These are phyloP conservation scores for Dyspetes luteomarginatus DNA, from an alignment of 2,888 invertebrate species.

Conservation along the genomic window DNA sequence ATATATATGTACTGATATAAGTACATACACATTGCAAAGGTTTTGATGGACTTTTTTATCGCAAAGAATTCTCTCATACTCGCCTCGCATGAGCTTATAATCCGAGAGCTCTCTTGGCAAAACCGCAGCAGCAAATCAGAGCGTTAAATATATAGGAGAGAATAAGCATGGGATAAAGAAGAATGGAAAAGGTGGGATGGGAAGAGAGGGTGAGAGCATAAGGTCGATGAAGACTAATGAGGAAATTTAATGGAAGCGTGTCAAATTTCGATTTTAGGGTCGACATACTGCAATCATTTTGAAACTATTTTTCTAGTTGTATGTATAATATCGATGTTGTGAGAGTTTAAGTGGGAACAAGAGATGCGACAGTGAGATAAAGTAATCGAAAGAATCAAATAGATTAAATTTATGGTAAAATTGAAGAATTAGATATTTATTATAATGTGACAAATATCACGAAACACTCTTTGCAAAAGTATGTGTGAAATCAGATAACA, in stretches of 20 bases:
- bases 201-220: conserved; percentile 55
- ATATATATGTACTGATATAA: conserved; percentile 31
- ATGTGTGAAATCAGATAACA: no score
- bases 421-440: no score
- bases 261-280: conserved; percentile 44
- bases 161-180: conserved; percentile 33
- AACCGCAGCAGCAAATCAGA: conserved; percentile 55
- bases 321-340: no score
- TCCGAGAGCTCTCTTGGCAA: neutral
- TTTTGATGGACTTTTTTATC: conserved; percentile 60
- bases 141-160: conserved; percentile 55
- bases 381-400: no score
- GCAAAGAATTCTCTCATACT: conserved; percentile 29
- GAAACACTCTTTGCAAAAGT: no score
- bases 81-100: neutral
- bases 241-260: conserved; percentile 45
- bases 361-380: no score
- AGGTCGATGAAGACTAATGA: conserved; percentile 60
- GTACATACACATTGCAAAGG: conserved; percentile 44
- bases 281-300: neutral
- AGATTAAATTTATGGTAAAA: no score
- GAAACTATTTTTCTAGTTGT: neutral
- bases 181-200: conserved; percentile 24
- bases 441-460: no score
- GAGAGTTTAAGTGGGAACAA: no score